Evolutionary conservation across 2,113 vertebrate species (phyloP), one percentile per base, ranked within the genome.

Genomic region (Elachura formosa): DNA sequence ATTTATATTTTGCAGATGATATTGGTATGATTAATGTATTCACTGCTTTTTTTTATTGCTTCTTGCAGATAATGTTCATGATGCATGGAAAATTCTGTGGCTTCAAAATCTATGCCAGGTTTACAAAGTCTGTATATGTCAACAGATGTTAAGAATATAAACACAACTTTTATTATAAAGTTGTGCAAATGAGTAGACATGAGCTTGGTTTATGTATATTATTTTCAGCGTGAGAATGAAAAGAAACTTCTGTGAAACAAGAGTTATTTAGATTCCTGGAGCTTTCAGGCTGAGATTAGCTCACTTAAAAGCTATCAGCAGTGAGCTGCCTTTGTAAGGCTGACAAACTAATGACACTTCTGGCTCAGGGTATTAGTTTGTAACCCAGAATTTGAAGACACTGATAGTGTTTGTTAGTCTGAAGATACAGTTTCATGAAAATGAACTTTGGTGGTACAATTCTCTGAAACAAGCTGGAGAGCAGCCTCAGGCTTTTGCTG

Each of bases 1-100:
- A 98, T 98, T 98, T 98, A 98, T 97, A 97, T 69, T 91, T 97
- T 97, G 91, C 97, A 98, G 97, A 98, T 98, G 97, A 98, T 97
- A 96, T 73, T 91, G 90, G 80, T 96, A 92, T 97, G 98, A 97
- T 98, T 96, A 97, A 98, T 98, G 95, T 73, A 92, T 94, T 96
- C 93, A 63, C 87, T 96, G 89, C 85, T 73, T 93, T 96, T 75
- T 77, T 96, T 97, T 96, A 97, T 96, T 97, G 93, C 97, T 97
- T 97, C 97, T 97, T 63, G 55, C 95, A 98, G 97, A 98, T 98
- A 98, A 96, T 95, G 93, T 91, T 96, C 96, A 64, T 77, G 90
- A 97, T 96, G 95, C 96, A 96, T 98, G 97, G 97, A 97, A 98
- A 97, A 97, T 96, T 97, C 95, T 96, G 96, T 90, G 94, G 88